Base-by-base conservation (phyloP, 2,113 vertebrate species). In the Campylomormyrus numenius region DNA sequence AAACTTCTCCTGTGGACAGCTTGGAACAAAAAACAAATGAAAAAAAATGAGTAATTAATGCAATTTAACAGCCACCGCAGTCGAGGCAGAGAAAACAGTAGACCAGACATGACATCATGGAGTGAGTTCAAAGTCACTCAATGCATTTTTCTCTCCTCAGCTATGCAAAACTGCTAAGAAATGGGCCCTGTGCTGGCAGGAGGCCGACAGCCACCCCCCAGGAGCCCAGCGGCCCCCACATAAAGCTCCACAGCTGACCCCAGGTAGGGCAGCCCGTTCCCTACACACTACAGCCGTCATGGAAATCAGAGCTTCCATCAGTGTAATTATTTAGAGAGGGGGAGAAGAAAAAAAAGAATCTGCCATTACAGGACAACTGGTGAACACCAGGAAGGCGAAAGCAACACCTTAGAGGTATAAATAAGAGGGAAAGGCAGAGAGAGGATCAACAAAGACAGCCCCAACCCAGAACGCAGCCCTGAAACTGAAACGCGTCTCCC, bases 71-170 rank as follows among this genome's bases (percentile, higher is more conserved):
- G 88, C 91, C 74, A 39, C 88, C 77, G 89, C 89, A 86, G 48
- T 66, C 88, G 87, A 89, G 19, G 52, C 89, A 31, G 70, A 13
- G 58, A 92, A 93, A 92, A 89, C 87, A 90, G n/a, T 19, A 84
- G 52, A 13, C 86, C 91, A 92, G 92, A 92, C 87, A 8, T 92
- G 91, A 93, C 92, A 93, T 92, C 89, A 92, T 85, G 87, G 85
- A 88, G 48, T n/a, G 24, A 88, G 86, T 86, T 91, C 88, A 66
- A 84, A 89, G 86, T 53, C 77, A 21, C 90, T 90, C 6, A 13
- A 42, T 62, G 90, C 88, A 91, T 83, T 35, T 88, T 74, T 74
- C 31, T 27, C 3, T 10, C 15, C 31, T 39, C 35, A 8, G 4
- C 74, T 80, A 19, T 80, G 31, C 70, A 15, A 77, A 77, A 39